These are phyloP conservation scores for Syngnathus scovelli DNA, from an alignment of 2,113 vertebrate genomes.

Conservation along the genomic window DNA sequence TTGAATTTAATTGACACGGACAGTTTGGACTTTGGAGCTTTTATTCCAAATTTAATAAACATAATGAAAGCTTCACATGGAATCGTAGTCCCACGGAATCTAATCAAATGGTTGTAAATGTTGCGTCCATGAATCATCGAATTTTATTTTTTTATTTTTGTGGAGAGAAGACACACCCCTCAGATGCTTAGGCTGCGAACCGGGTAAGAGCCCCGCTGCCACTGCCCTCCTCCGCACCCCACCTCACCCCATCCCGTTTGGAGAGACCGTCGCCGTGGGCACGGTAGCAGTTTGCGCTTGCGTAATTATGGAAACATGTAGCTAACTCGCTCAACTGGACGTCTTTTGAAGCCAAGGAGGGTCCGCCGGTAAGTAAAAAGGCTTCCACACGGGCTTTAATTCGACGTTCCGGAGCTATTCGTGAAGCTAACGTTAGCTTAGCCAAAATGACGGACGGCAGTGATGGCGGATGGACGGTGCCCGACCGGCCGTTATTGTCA, in stretches of 20 bases:
- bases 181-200: no score
- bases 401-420: background rate
- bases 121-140: no score
- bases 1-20: no score
- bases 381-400: background rate
- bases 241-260: constrained; percentile 1
- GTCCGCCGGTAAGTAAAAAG: constrained; percentile 41
- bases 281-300: background rate
- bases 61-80: no score
- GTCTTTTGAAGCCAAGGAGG: constrained; percentile 36
- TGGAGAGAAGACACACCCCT: no score
- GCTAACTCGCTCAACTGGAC: constrained; percentile 11
- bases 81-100: no score
- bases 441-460: constrained; percentile 34
- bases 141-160: no score
- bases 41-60: no score
- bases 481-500: constrained; percentile 44
- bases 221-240: constrained; percentile 31
- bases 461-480: constrained; percentile 41
- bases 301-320: constrained; percentile 59
- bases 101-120: no score
- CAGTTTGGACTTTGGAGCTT: no score
- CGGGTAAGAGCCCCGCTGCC: constrained; percentile 2
- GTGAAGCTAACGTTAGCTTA: constrained; percentile 54
- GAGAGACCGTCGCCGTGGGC: constrained; percentile 13